These are phyloP conservation scores for Acropora tenuis DNA, from an alignment of 64 coral and sea anemone species.

Conservation along the genomic window DNA sequence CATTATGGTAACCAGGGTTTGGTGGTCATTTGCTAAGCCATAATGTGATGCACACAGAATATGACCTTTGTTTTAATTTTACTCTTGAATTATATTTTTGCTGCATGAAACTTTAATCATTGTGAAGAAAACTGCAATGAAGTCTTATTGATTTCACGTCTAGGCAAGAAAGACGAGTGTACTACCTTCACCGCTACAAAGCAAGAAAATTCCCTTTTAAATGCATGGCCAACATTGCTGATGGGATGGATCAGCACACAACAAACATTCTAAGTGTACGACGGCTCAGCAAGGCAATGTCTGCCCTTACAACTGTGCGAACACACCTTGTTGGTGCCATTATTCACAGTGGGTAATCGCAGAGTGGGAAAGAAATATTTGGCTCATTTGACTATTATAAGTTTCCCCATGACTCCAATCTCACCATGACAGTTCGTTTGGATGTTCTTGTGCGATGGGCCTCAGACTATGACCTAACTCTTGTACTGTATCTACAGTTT, in stretches of 20 bases:
- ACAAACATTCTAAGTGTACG: slow-evolving; percentile 22
- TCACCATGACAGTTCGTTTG: slow-evolving; percentile 2
- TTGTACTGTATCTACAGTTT: slow-evolving; percentile 1
- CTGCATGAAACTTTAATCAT: too few relatives aligned
- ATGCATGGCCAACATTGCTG: slow-evolving; percentile 2
- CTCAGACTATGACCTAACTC: neutral
- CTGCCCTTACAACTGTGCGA: neutral
- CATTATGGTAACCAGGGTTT: too few relatives aligned
- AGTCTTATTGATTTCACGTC: too few relatives aligned
- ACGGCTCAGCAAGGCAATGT: neutral
- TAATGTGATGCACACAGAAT: too few relatives aligned
- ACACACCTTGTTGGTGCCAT: slow-evolving; percentile 52
- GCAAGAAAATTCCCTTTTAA: neutral
- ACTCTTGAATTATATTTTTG: too few relatives aligned
- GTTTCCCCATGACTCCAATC: too few relatives aligned
- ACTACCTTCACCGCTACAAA: slow-evolving; percentile 49
- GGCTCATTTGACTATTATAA: slow-evolving; percentile 33
- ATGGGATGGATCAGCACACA: slow-evolving; percentile 34
- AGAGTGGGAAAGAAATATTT: slow-evolving; percentile 30
- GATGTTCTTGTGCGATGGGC: neutral
- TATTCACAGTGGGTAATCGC: slow-evolving; percentile 30
- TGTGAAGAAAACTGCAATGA: too few relatives aligned
- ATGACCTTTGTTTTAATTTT: too few relatives aligned
- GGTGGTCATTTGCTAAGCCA: too few relatives aligned
- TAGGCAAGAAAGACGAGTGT: slow-evolving; percentile 39